Evolutionary conservation across 2,888 invertebrate genomes (phyloP), one percentile per base, ranked within the genome.

Genomic region (Acholoe squamosa): DNA sequence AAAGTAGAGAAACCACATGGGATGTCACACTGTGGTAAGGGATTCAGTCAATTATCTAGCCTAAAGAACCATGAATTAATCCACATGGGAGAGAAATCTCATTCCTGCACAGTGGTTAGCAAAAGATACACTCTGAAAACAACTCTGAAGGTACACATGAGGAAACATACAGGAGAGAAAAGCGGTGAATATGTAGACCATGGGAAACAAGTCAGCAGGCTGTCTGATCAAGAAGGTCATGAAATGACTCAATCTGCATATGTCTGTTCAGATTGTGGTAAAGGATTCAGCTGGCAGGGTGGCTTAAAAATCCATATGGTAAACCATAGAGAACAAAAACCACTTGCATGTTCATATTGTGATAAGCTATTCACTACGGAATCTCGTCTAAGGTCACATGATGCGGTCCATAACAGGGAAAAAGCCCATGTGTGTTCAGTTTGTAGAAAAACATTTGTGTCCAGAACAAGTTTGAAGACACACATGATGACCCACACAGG

Each of bases 401-500:
- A n/a, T n/a, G n/a, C n/a, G n/a, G n/a, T n/a, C n/a, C n/a, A n/a
- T n/a, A n/a, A n/a, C n/a, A n/a, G n/a, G n/a, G n/a, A n/a, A n/a
- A n/a, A n/a, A n/a, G n/a, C n/a, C n/a, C n/a, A n/a, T n/a, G n/a
- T n/a, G n/a, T n/a, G n/a, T n/a, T n/a, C n/a, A n/a, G n/a, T n/a
- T n/a, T n/a, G n/a, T n/a, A n/a, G n/a, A n/a, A n/a, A n/a, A n/a
- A n/a, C n/a, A n/a, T n/a, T n/a, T n/a, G n/a, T n/a, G n/a, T n/a
- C n/a, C n/a, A n/a, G n/a, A n/a, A n/a, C n/a, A n/a, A n/a, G n/a
- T n/a, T n/a, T n/a, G n/a, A n/a, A n/a, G n/a, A n/a, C n/a, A 3
- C 86, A 84, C 52, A 84, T 84, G 86, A 1, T 7, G 86, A 51
- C 86, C 22, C 86, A 84, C 25, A 7, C 43, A 33, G 86, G 51